phyloP scores from a whole-genome alignment of 92 coral and sea anemone species.

The Epizoanthus scotinus region DNA sequence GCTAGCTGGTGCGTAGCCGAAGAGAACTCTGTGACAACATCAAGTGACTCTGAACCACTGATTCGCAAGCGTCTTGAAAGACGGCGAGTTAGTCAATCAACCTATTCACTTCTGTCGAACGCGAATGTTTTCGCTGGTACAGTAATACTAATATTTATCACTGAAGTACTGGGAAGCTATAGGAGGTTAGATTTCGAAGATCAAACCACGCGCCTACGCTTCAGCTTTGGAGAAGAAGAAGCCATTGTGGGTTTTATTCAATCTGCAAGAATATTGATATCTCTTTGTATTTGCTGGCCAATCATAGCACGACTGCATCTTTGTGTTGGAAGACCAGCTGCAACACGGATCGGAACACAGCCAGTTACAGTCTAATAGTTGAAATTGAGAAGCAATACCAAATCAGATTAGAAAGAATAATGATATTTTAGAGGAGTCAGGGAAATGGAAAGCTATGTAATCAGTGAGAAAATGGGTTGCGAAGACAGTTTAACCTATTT shows the following conservation, averaged over 20 bases:
- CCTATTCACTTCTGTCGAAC: background rate
- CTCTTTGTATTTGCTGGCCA: background rate
- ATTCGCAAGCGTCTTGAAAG: background rate
- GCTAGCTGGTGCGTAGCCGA: too few relatives aligned
- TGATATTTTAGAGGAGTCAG: background rate
- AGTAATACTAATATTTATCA: background rate
- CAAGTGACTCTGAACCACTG: too few relatives aligned
- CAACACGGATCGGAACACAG: background rate
- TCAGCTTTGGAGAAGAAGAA: background rate
- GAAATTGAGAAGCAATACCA: too few relatives aligned
- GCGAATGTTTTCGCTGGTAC: background rate
- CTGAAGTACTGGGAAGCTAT: background rate
- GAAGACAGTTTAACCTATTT: background rate
- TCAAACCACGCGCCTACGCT: too few relatives aligned
- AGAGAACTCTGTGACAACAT: too few relatives aligned
- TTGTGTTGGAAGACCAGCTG: slow-evolving; percentile 11
- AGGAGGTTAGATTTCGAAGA: background rate
- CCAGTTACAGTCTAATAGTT: too few relatives aligned
- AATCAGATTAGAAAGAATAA: background rate
- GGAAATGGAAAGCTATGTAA: background rate
- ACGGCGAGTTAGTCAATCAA: background rate
- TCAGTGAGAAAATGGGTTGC: background rate
- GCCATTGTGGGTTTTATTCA: background rate
- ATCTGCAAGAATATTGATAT: background rate
- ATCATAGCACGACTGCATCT: background rate